Evolutionary conservation across 92 coral and sea anemone species (phyloP), one percentile per base, ranked within the genome.

Genomic region (Zoanthus sansibaricus): DNA sequence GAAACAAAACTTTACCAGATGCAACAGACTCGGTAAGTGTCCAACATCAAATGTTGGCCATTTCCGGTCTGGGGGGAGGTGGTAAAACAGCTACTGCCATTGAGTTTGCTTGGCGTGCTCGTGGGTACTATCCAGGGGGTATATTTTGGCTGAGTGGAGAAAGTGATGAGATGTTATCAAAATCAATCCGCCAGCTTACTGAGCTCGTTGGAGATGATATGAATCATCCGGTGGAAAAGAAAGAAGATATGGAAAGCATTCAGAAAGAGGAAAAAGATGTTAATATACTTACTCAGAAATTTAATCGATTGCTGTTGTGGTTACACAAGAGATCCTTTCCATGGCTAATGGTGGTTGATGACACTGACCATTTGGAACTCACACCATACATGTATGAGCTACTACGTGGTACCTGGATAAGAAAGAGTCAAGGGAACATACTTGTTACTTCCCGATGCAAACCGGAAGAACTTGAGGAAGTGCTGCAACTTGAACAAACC

Each of bases 81-180:
- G 94, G 94, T 0, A 92, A 92, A 64, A 88, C 94, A 61, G 74
- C 87, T 15, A 91, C 83, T 9, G 94, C 90, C 42, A 71, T 87
- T 4, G 92, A 92, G 66, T 89, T 86, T 82, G 82, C 88, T 7
- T 83, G 89, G 86, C 86, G 69, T 18, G 21, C 56, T 58, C 44
- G 74, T 44, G 69, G 42, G 7, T 15, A 77, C 25, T 91, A 91
- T 72, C 32, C 75, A 0, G 94, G 94, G 17, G 94, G 94, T 10
- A 59, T 79, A 8, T 88, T 71, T 69, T 89, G 91, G 88, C n/a
- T 91, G 76, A 84, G 86, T 79, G 92, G 92, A 74, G 94, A 88
- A 74, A 71, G 86, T 56, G 90, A 89, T 1, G 79, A 76, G 10
- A 47, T 66, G 51, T 72, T 91, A 16, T 66, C 71, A 2, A 78